Base-by-base conservation (phyloP, 2,888 invertebrate genomes). In the Junonia oenone region DNA sequence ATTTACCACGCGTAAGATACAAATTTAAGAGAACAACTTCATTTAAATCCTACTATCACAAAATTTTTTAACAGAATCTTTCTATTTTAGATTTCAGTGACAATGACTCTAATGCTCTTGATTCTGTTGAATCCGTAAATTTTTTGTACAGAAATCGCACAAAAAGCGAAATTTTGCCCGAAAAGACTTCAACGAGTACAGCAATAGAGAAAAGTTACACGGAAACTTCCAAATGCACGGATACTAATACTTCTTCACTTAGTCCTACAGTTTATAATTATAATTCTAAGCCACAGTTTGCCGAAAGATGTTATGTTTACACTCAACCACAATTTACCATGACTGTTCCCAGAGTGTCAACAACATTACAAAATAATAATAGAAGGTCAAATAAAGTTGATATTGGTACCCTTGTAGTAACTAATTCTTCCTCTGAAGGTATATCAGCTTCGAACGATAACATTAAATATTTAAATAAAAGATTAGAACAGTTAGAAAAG, bases 301-400 rank as follows among this genome's bases (percentile, higher is more conserved):
- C 71, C 45, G 77, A 82, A 81, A 80, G 75, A 83, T 85, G 83
- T 59, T 83, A 79, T 69, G 59, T 78, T 59, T 78, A 75, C 62
- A 75, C 75, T 35, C 82, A 79, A 56, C 74, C 77, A 27, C 73
- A 74, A 60, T 45, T 76, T 63, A 79, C 68, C 68, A 80, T 83
- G 78, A 82, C 77, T 65, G 60, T 72, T 67, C 72, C 76, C 66
- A 78, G 73, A 70, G 61, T 74, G 47, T 72, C 78, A 56, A 64
- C 68, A 63, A 74, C 68, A 62, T 33, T 22, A 31, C 52, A 64
- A 59, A 70, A 78, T 57, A 62, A 48, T 49, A 66, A 71, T 33
- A 71, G 69, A 57, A 57, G 57, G 48, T 59, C 71, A 8, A 73
- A 73, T 62, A 83, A 83, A 74, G 71, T 75, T 37, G 77, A 85